Conservation (phyloP, 2,113 vertebrate genomes). For the Acrocephalus kingi region DNA sequence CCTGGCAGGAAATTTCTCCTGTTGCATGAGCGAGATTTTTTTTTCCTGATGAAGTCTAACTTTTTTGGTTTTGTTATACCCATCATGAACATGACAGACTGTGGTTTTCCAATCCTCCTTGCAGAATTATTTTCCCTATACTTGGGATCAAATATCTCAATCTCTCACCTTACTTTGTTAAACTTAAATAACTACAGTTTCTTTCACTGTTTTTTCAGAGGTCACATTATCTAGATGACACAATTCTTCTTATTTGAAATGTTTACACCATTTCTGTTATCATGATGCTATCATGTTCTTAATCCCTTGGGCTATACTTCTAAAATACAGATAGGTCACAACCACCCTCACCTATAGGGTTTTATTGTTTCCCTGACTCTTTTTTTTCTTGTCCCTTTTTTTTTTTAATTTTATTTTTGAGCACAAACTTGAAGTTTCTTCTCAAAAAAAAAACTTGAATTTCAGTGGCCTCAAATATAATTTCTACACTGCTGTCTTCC, state of each 20-base stretch:
- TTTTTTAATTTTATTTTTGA: not conserved
- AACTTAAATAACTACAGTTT: not conserved
- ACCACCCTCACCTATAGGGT: not conserved
- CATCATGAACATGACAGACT: not conserved
- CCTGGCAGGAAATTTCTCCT: not conserved
- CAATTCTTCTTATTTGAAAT: not conserved
- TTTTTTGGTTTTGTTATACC: not conserved
- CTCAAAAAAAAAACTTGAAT: not conserved
- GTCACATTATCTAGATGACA: not conserved
- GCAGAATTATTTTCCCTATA: not conserved
- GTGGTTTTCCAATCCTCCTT: not conserved
- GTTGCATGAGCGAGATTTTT: not conserved
- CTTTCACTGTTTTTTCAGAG: not conserved
- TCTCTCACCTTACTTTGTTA: not conserved
- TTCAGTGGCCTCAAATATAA: not conserved
- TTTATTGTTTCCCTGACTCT: not conserved
- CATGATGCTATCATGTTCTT: not conserved
- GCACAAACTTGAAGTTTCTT: not conserved
- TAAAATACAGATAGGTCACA: not conserved
- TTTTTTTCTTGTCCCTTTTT: rapidly evolving
- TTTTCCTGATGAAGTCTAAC: not conserved
- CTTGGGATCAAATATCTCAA: not conserved
- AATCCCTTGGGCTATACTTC: not conserved
- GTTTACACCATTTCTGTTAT: not conserved
- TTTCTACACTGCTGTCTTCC: not conserved